Percentiles rank a stretch among this genome's conserved stretches.
phyloP scores from a whole-genome alignment of 2,888 invertebrate genomes.

The Zygothrica quintamaculata region DNA sequence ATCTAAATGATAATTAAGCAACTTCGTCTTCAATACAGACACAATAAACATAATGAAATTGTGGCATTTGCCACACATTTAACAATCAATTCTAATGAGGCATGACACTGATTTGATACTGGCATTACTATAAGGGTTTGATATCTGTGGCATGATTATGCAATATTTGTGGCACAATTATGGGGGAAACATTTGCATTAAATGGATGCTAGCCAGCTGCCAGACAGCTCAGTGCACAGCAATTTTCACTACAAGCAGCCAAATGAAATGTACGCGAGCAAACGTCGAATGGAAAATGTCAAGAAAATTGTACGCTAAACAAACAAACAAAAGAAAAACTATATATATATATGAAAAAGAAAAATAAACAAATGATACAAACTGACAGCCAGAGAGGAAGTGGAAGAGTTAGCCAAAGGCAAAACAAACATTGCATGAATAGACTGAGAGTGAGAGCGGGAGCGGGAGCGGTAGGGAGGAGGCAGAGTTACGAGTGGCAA shows the following conservation, averaged over 20 bases:
- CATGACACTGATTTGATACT: constrained; percentile 58
- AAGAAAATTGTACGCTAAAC: constrained; percentile 27
- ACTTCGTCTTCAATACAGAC: too few species aligned
- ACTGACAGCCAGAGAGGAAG: constrained; percentile 28
- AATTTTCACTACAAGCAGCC: constrained; percentile 65
- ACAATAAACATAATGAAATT: too few species aligned
- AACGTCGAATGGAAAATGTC: constrained; percentile 28
- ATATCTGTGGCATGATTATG: constrained; percentile 66
- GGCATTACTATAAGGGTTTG: constrained; percentile 40
- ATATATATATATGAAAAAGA: too few species aligned
- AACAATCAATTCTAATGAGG: constrained; percentile 27
- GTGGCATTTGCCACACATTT: background rate
- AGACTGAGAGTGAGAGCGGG: too few species aligned
- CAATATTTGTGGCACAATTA: constrained; percentile 76
- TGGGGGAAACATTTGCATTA: constrained; percentile 67
- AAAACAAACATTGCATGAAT: constrained; percentile 26
- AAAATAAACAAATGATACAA: constrained; percentile 16
- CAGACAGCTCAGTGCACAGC: constrained; percentile 59
- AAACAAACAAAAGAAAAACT: constrained; percentile 19
- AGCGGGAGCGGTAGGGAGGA: too few species aligned
- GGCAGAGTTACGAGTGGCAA: constrained; percentile 42
- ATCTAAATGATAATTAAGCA: too few species aligned
- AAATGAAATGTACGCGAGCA: constrained; percentile 26
- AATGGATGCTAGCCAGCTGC: constrained; percentile 38
- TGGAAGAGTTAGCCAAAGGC: constrained; percentile 20